Percentiles rank a stretch among this genome's conserved stretches.
These are phyloP conservation scores for Thamnophis elegans DNA, from an alignment of 2,797 vertebrate species.

Conservation along the genomic window DNA sequence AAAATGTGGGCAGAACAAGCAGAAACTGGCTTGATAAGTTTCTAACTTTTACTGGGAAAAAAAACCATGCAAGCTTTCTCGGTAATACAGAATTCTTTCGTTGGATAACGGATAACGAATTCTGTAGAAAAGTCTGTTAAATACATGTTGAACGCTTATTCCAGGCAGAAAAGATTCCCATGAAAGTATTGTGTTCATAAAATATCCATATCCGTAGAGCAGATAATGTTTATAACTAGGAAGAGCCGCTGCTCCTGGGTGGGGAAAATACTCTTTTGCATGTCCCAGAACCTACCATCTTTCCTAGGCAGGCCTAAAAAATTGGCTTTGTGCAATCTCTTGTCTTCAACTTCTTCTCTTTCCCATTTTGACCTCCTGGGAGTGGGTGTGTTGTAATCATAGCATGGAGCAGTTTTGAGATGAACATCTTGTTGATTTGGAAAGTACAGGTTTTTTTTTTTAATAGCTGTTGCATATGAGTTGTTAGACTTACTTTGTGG, in stretches of 20 bases:
- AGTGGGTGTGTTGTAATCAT: constrained; percentile 4
- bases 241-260: neutral
- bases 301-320: neutral
- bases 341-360: neutral
- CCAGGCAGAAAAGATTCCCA: neutral
- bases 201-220: neutral
- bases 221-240: neutral
- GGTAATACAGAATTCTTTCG: neutral
- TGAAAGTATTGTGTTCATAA: neutral
- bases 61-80: neutral
- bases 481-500: neutral
- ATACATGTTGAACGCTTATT: neutral
- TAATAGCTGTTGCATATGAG: neutral
- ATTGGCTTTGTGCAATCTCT: neutral
- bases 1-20: neutral
- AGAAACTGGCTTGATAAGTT: neutral
- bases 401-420: neutral
- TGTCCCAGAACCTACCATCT: neutral
- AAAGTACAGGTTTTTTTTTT: neutral
- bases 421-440: neutral
- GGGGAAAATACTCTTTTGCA: neutral
- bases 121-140: neutral
- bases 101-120: neutral
- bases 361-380: constrained; percentile 4
- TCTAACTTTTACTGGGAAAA: neutral